Conservation (phyloP, 1,140 invertebrate genomes). For the Ostrea edulis region DNA sequence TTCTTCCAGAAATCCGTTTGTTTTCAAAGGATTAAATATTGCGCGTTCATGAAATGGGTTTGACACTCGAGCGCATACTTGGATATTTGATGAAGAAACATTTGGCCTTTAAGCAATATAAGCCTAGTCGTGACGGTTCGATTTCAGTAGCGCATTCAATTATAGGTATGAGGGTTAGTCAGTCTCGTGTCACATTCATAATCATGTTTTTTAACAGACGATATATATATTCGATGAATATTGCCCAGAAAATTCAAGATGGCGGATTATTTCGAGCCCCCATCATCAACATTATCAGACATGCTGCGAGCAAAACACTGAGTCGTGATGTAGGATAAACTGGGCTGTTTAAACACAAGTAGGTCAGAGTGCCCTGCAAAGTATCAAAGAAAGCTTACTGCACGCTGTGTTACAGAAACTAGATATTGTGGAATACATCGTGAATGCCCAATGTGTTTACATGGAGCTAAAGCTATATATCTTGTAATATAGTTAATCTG, state of each 20-base stretch:
- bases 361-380: background rate
- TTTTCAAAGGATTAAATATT: background rate
- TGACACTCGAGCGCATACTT: background rate
- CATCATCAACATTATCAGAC: slow-evolving; percentile 27
- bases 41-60: background rate
- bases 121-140: no score
- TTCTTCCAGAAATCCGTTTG: background rate
- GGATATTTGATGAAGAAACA: background rate
- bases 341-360: background rate
- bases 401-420: no score
- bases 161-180: no score
- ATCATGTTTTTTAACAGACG: no score
- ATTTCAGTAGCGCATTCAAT: no score
- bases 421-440: no score
- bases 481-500: no score
- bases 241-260: slow-evolving; percentile 34
- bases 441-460: no score
- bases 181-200: no score
- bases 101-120: no score
- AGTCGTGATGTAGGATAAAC: background rate
- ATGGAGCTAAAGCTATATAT: no score
- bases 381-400: no score
- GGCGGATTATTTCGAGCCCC: slow-evolving; percentile 2
- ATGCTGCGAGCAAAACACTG: background rate
- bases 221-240: background rate